Evolutionary conservation across 1,140 invertebrate species (phyloP).

Genomic region (Pygmarrhopalites habei): DNA sequence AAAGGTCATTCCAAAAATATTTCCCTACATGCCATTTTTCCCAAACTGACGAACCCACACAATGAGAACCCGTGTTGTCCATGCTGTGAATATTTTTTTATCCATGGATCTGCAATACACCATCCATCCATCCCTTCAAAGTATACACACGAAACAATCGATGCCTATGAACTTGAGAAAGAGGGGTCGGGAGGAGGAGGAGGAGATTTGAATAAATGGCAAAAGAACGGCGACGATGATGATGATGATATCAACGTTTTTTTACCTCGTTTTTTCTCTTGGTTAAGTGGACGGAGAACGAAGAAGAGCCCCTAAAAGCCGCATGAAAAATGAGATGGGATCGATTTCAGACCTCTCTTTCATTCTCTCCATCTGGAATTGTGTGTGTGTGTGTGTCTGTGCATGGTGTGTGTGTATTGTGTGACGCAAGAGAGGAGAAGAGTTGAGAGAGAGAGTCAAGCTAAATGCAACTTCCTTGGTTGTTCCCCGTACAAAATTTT

Average conservation of each 20-base stretch:
- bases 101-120: no score
- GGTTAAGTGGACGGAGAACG: not conserved
- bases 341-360: constrained; percentile 4
- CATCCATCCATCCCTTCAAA: no score
- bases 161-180: not conserved
- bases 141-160: not conserved
- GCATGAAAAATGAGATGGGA: constrained; percentile 6
- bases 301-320: not conserved
- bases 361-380: not conserved
- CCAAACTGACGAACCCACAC: no score
- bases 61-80: no score
- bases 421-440: not conserved
- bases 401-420: no score
- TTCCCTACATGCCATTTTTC: no score
- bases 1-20: no score
- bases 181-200: not conserved
- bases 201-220: not conserved
- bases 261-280: constrained; percentile 1
- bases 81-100: no score
- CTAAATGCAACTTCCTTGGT: constrained; percentile 1
- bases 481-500: not conserved
- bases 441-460: not conserved
- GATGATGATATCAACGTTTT: not conserved
- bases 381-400: no score
- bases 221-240: not conserved